Percentiles rank a stretch among this genome's conserved stretches.
phyloP scores from a whole-genome alignment of 2,888 invertebrate genomes.

The Cataglyphis livida region DNA sequence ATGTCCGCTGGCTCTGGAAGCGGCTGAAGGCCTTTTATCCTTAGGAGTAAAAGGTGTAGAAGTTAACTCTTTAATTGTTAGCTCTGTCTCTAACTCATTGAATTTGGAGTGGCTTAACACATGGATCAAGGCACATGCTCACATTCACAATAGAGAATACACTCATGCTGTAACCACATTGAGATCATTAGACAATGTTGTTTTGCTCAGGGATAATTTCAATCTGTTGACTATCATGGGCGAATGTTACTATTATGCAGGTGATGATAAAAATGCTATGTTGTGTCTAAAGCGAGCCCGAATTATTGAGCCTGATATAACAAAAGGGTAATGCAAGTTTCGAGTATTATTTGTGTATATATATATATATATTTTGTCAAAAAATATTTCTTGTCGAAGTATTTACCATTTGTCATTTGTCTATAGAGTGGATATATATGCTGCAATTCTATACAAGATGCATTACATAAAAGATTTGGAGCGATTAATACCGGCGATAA shows the following conservation, averaged over 20 bases:
- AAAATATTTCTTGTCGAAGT: not conserved
- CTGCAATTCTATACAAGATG: conserved; percentile 88
- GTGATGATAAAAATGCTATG: conserved; percentile 90
- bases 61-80: conserved; percentile 90
- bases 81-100: conserved; percentile 85
- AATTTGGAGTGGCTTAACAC: conserved; percentile 87
- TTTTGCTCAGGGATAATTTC: conserved; percentile 89
- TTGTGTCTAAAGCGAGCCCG: conserved; percentile 86
- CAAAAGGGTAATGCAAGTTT: conserved; percentile 79
- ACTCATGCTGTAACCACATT: conserved; percentile 89
- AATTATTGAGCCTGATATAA: conserved; percentile 82
- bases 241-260: conserved; percentile 90
- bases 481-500: conserved; percentile 87
- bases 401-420: conserved; percentile 11
- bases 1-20: conserved; percentile 91
- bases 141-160: conserved; percentile 90
- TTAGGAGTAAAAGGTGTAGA: conserved; percentile 91
- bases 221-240: conserved; percentile 90
- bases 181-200: conserved; percentile 89
- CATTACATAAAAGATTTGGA: conserved; percentile 88
- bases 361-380: not conserved
- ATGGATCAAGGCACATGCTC: conserved; percentile 89
- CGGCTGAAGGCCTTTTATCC: conserved; percentile 90
- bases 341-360: not conserved
- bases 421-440: conserved; percentile 88